These are phyloP conservation scores for Leucosticte australis DNA, from an alignment of 2,113 vertebrate species.

Conservation along the genomic window DNA sequence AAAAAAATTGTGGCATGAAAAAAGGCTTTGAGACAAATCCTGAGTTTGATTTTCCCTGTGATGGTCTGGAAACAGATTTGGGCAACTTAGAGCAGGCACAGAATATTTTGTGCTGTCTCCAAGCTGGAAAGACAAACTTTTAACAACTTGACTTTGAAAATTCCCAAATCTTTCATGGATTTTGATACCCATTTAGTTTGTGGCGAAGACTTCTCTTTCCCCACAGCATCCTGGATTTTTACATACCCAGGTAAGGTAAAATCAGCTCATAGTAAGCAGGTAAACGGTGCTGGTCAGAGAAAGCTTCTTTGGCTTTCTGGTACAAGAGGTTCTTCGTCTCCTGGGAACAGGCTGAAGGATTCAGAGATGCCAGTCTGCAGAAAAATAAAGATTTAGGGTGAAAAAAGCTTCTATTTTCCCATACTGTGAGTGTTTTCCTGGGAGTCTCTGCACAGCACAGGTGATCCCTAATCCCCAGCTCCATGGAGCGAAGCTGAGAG, in stretches of 20 bases:
- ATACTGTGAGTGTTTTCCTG: neutral
- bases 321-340: slow-evolving; percentile 73
- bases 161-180: neutral
- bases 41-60: neutral
- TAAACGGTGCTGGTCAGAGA: neutral
- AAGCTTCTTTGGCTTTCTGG: slow-evolving; percentile 65
- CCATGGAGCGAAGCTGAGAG: neutral
- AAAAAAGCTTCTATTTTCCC: neutral
- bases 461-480: neutral
- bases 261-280: slow-evolving; percentile 55
- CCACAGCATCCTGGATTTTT: neutral
- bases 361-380: slow-evolving; percentile 63
- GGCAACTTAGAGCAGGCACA: neutral
- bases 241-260: slow-evolving; percentile 75
- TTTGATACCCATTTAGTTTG: neutral
- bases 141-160: neutral
- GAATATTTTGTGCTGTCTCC: neutral
- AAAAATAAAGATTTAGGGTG: neutral
- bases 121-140: neutral
- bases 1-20: neutral
- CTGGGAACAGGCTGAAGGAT: slow-evolving; percentile 66
- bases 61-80: neutral
- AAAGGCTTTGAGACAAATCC: neutral
- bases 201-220: neutral
- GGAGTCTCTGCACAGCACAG: neutral